phyloP scores from a whole-genome alignment of 2,797 vertebrate species.

The Sebastes oblongus region DNA sequence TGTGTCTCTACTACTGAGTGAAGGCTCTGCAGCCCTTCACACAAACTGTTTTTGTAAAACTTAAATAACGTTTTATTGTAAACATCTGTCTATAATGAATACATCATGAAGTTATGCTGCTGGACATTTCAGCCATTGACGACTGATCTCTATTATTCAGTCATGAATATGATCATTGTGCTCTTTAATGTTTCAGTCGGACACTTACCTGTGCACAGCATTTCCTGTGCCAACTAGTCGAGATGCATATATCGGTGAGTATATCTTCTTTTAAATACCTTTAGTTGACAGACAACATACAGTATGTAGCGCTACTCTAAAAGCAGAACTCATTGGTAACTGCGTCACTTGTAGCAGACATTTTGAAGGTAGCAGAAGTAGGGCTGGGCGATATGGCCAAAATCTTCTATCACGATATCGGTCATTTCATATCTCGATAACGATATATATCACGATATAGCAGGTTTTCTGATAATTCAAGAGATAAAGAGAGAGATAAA shows the following conservation, averaged over 20 bases:
- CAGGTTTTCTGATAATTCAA: too few relatives aligned
- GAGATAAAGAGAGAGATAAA: too few relatives aligned
- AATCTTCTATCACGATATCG: too few relatives aligned
- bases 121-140: not conserved
- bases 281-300: not conserved
- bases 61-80: too few relatives aligned
- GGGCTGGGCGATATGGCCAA: too few relatives aligned
- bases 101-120: not conserved
- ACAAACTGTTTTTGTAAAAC: too few relatives aligned
- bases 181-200: constrained; percentile 83
- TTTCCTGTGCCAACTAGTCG: constrained; percentile 84
- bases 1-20: not conserved
- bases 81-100: not conserved
- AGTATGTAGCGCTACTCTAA: not conserved
- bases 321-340: not conserved
- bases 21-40: not conserved
- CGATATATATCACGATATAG: too few relatives aligned
- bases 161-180: not conserved
- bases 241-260: constrained; percentile 93
- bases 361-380: not conserved
- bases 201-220: constrained; percentile 93
- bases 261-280: not conserved
- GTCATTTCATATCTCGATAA: too few relatives aligned
- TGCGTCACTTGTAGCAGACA: not conserved
- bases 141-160: not conserved